Percentiles rank a stretch among this genome's conserved stretches.
Conservation (phyloP, 2,888 invertebrate genomes). For the Melanchra persicariae region DNA sequence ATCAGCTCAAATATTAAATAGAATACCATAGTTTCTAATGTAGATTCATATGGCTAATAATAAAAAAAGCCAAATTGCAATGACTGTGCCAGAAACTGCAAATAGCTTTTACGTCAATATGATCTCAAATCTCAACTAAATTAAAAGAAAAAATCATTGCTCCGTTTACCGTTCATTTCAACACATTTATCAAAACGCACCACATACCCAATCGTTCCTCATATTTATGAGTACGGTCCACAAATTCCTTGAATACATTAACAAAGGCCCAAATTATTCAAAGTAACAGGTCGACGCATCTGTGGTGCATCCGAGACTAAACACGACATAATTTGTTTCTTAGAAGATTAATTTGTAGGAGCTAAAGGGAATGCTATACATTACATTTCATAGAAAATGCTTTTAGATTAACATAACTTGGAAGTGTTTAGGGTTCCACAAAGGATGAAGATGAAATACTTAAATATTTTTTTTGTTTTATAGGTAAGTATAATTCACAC, state of each 20-base stretch:
- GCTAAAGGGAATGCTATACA: conserved; percentile 20
- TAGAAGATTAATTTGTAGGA: conserved; percentile 46
- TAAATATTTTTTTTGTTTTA: not conserved
- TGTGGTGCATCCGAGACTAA: conserved; percentile 34
- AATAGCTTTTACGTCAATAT: no score
- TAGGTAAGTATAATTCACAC: no score
- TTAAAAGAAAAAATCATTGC: not conserved
- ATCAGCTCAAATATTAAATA: no score
- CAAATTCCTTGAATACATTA: conserved; percentile 63
- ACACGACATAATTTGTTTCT: conserved; percentile 41
- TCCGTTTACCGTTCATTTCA: not conserved
- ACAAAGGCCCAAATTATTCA: conserved; percentile 52
- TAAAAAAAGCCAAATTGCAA: no score
- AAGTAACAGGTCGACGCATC: conserved; percentile 30
- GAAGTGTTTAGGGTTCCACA: not conserved
- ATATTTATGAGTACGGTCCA: not conserved
- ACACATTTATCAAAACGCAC: conserved; percentile 25
- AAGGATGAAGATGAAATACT: not conserved
- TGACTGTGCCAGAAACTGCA: no score
- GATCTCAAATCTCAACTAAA: no score
- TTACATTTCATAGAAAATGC: conserved; percentile 35
- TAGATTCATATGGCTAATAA: no score
- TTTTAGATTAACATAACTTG: conserved; percentile 26
- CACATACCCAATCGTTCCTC: not conserved
- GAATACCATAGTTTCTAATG: no score